phyloP scores from a whole-genome alignment of 37 sponge, comb jelly and placozoan genomes.

The Tethya wilhelma region DNA sequence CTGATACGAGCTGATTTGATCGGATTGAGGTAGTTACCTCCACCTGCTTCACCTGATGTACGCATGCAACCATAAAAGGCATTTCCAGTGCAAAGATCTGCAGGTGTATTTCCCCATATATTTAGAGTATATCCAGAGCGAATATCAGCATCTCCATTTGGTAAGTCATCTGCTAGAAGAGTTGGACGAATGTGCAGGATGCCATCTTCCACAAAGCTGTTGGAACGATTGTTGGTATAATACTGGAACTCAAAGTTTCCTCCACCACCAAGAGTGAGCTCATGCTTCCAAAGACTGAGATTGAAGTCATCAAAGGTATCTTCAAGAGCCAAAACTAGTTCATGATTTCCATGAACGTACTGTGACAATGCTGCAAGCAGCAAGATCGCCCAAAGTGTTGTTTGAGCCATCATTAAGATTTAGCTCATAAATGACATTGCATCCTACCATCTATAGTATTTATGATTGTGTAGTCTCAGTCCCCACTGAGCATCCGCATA shows the following conservation, averaged over 20 bases:
- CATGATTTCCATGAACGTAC: too few species aligned
- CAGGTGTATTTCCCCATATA: constrained; percentile 74
- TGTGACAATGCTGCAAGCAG: too few species aligned
- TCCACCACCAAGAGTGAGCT: constrained; percentile 61
- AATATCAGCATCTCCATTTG: constrained; percentile 20
- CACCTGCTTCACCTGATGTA: constrained; percentile 41
- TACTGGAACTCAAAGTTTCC: constrained; percentile 73
- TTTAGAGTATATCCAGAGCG: constrained; percentile 44
- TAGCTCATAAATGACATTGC: too few species aligned
- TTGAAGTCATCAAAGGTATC: constrained; percentile 65
- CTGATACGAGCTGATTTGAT: constrained; percentile 63
- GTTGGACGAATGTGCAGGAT: constrained; percentile 63
- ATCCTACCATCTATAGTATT: too few species aligned
- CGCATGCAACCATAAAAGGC: constrained; percentile 65
- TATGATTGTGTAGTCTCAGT: too few species aligned
- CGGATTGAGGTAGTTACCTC: constrained; percentile 79
- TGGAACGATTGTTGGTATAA: constrained; percentile 65
- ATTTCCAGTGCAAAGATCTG: constrained; percentile 60
- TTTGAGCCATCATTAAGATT: too few species aligned
- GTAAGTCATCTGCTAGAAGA: constrained; percentile 52
- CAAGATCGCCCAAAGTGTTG: too few species aligned
- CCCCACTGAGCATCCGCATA: too few species aligned
- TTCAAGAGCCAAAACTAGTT: constrained; percentile 46
- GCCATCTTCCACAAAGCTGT: constrained; percentile 75
- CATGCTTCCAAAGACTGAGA: constrained; percentile 70